A percentile compares a stretch with the other conserved stretches of the same genome.
These are phyloP conservation scores for Elgonia sp. DNA, from an alignment of 2,888 invertebrate species.

Conservation along the genomic window DNA sequence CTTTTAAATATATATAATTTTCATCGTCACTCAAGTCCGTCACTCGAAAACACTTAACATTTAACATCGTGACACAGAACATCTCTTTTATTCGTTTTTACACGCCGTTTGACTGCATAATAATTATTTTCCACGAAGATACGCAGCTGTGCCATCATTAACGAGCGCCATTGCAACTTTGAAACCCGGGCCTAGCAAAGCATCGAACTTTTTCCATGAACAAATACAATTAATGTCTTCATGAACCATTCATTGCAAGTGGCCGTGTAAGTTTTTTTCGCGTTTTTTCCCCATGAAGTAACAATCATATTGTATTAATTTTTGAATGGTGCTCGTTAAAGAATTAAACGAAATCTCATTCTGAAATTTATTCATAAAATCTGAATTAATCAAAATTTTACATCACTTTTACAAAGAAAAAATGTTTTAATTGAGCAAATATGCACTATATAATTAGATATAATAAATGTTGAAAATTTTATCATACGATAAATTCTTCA, in stretches of 20 bases:
- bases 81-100: constrained; percentile 70
- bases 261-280: constrained; percentile 61
- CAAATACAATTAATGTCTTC: constrained; percentile 75
- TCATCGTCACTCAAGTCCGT: constrained; percentile 45
- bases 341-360: too few species aligned
- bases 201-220: constrained; percentile 71
- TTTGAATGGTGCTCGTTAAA: constrained; percentile 15
- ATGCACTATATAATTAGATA: too few species aligned
- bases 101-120: constrained; percentile 81
- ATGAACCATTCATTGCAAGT: constrained; percentile 61
- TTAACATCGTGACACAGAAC: constrained; percentile 44
- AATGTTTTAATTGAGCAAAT: too few species aligned
- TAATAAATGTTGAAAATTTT: too few species aligned
- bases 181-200: constrained; percentile 62
- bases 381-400: too few species aligned
- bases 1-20: constrained; percentile 44
- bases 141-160: constrained; percentile 81
- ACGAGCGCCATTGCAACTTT: constrained; percentile 71
- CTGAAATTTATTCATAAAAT: too few species aligned
- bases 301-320: constrained; percentile 42
- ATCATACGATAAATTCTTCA: too few species aligned
- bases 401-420: too few species aligned
- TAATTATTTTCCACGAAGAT: constrained; percentile 81
- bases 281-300: constrained; percentile 40
- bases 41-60: constrained; percentile 59